A percentile compares a stretch with the other conserved stretches of the same genome.
Conservation (phyloP, 2,888 invertebrate genomes). For the Tricholauxania praeusta region DNA sequence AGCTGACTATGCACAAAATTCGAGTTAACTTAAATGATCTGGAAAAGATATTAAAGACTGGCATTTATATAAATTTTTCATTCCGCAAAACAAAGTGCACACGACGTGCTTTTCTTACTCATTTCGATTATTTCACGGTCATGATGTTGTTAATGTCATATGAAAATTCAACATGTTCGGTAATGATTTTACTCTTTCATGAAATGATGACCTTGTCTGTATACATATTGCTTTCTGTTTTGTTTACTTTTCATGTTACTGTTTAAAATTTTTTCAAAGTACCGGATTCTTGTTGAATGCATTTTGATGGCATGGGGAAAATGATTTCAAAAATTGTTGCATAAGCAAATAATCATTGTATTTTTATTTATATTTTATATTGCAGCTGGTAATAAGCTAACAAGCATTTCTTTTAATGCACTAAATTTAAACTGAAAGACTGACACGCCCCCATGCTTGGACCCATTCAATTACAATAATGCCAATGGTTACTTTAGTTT, state of each 20-base stretch:
- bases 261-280: no score
- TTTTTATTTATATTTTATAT: no score
- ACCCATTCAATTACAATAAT: no score
- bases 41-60: not conserved
- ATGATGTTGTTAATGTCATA: not conserved
- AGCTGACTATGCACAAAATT: conserved; percentile 5
- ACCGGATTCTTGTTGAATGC: no score
- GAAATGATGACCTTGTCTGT: not conserved
- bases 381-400: no score
- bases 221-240: not conserved
- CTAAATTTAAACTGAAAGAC: no score
- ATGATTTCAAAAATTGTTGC: no score
- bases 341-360: no score
- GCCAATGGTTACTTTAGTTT: no score
- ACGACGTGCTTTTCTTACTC: conserved; percentile 12
- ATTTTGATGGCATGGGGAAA: no score
- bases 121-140: conserved; percentile 18
- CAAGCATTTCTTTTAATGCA: no score
- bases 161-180: not conserved
- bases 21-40: conserved; percentile 5
- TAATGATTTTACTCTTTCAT: not conserved
- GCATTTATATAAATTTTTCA: conserved; percentile 14
- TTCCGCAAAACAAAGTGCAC: not conserved
- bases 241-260: not conserved
- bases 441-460: no score